Percentiles rank a stretch among this genome's conserved stretches.
Evolutionary conservation across 2,113 vertebrate genomes (phyloP).

Genomic region (Indicator indicator): DNA sequence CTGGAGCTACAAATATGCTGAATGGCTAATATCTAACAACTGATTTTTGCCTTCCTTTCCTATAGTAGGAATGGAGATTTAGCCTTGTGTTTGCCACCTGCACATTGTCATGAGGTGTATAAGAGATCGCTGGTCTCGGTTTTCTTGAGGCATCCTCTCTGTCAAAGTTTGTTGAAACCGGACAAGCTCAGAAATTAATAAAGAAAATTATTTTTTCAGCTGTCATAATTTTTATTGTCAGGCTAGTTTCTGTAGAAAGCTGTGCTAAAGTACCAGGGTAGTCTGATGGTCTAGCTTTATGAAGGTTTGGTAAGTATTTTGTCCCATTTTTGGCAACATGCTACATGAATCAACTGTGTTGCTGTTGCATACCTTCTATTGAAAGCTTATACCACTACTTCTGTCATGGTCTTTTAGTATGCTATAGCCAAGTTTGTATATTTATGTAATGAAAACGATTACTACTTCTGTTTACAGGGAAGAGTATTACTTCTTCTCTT

Average conservation of each 20-base stretch:
- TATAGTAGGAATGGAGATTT: neutral
- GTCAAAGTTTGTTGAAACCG: neutral
- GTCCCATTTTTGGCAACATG: accelerated
- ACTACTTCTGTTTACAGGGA: neutral
- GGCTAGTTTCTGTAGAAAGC: neutral
- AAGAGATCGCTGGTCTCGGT: neutral
- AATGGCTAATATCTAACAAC: neutral
- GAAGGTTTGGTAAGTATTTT: neutral
- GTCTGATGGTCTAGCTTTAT: neutral
- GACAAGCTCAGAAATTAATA: neutral
- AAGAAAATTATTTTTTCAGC: neutral
- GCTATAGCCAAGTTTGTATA: neutral
- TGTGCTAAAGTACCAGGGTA: neutral
- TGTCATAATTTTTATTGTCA: neutral
- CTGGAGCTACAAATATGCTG: neutral
- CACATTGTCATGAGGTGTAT: accelerated
- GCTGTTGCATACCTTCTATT: neutral
- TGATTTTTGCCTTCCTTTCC: neutral
- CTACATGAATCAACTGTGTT: neutral
- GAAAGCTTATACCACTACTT: neutral
- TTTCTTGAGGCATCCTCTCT: neutral
- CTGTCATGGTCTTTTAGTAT: neutral
- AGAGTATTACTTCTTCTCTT: neutral
- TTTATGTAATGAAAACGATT: neutral
- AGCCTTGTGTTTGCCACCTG: neutral